These are phyloP conservation scores for Naso thynnoides DNA, from an alignment of 2,797 vertebrate species.

Conservation along the genomic window DNA sequence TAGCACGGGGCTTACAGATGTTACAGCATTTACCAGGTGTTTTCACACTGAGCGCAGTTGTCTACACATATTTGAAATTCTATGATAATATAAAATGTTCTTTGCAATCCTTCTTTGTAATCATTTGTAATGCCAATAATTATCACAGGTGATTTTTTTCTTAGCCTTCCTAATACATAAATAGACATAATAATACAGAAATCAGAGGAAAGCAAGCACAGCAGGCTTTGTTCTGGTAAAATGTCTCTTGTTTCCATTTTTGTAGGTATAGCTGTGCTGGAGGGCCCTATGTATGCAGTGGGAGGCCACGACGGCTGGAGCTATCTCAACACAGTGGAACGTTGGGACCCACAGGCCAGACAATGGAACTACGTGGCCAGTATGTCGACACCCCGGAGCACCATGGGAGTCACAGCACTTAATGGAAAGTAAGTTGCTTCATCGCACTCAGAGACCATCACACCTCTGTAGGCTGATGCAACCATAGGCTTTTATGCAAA, in stretches of 20 bases:
- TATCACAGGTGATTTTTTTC: neutral
- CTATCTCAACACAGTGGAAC: slow-evolving; percentile 97
- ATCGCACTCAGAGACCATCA: neutral
- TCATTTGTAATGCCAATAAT: neutral
- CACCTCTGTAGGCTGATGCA: neutral
- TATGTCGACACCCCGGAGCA: slow-evolving; percentile 97
- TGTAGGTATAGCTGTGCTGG: slow-evolving; percentile 93
- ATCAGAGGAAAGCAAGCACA: neutral
- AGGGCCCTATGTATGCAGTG: slow-evolving; percentile 98
- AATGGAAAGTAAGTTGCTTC: slow-evolving; percentile 92
- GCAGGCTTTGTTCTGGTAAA: neutral
- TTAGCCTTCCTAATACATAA: neutral
- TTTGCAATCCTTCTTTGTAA: too few species aligned
- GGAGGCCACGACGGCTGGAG: slow-evolving; percentile 99
- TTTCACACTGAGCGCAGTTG: neutral
- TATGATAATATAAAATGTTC: neutral
- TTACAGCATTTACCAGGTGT: neutral
- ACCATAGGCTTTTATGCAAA: neutral
- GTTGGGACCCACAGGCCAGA: slow-evolving; percentile 96
- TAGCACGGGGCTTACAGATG: neutral
- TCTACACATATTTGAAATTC: neutral
- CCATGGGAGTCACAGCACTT: slow-evolving; percentile 94
- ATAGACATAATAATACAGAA: neutral
- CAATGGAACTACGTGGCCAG: slow-evolving; percentile 99
- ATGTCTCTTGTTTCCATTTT: slow-evolving; percentile 7